Evolutionary conservation across 2,888 invertebrate species (phyloP), one percentile per base, ranked within the genome.

Genomic region (Tipula unca): DNA sequence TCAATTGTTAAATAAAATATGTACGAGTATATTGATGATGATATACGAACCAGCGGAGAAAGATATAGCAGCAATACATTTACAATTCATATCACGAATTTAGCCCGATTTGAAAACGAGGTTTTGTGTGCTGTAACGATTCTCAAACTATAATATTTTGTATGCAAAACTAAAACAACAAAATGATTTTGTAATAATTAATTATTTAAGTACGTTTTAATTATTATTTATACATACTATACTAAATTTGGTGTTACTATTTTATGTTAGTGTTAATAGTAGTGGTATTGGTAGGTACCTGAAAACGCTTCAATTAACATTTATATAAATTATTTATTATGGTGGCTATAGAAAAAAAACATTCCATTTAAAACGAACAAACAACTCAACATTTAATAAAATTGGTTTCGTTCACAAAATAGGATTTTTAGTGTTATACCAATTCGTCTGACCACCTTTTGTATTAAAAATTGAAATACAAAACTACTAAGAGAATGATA

Each of bases 71-170:
- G 83, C 83, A 83, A 84, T 84, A 84, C 84, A 84, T 84, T 84
- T 84, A 36, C 39, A 84, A 69, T 36, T 36, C 84, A 84, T 36
- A 84, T 84, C 84, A 84, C 84, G 84, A 84, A 36, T 84, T 36
- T 36, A 84, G 36, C 84, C 84, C 84, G 84, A 84, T 84, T 84
- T 25, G 4, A 36, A 36, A 84, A 84, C 84, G 84, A 84, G 35
- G 17, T 84, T 36, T 83, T 83, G 35, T 83, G 35, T 32, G 17
- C 83, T 83, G 83, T 35, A 83, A 35, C 17, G 83, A 32, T 35
- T 83, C n/a, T 83, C 29, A 83, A 29, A 69, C 69, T 25, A 25
- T 25, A 13, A 25, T 25, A 69, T 69, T 69, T 25, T 48, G 48
- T 17, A 48, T 48, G 13, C 3, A 48, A 3, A 48, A 48, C 17